These are phyloP conservation scores for Micoletzkya japonica DNA, from an alignment of 2,888 invertebrate species.

Conservation along the genomic window DNA sequence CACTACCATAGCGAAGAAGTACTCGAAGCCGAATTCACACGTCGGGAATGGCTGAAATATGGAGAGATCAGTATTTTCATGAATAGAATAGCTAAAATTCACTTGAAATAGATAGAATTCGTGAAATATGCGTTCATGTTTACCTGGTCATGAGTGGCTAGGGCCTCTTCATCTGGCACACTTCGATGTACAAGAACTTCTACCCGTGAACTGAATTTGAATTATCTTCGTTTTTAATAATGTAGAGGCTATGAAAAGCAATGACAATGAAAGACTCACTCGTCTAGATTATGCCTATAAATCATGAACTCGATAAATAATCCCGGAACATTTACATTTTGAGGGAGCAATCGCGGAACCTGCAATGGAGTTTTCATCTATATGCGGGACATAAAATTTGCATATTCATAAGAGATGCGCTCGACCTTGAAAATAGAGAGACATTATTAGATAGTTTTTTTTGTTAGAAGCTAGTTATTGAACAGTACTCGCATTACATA, in stretches of 20 bases:
- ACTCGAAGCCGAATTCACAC: constrained; percentile 63
- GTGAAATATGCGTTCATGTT: not conserved
- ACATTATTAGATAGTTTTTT: not conserved
- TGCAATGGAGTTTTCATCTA: constrained; percentile 8
- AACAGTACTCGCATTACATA: not conserved
- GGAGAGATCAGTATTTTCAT: not conserved
- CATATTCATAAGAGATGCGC: not conserved
- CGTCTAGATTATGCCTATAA: constrained; percentile 47
- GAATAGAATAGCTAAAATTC: not conserved
- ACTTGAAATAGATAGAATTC: not conserved
- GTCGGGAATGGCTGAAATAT: constrained; percentile 54
- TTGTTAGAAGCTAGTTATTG: no score
- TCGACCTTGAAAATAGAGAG: not conserved
- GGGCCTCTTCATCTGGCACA: constrained; percentile 38
- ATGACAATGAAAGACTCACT: constrained; percentile 37
- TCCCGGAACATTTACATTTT: constrained; percentile 51
- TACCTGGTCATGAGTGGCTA: constrained; percentile 31
- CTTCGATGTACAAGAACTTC: constrained; percentile 49
- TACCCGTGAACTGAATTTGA: constrained; percentile 31
- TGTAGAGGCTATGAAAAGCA: not conserved
- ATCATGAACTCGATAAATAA: constrained; percentile 63
- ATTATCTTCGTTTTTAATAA: not conserved
- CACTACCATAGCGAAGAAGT: constrained; percentile 62
- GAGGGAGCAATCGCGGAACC: constrained; percentile 42
- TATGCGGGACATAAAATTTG: not conserved